Conservation (phyloP, 2,888 invertebrate genomes). For the Odontothrips loti region DNA sequence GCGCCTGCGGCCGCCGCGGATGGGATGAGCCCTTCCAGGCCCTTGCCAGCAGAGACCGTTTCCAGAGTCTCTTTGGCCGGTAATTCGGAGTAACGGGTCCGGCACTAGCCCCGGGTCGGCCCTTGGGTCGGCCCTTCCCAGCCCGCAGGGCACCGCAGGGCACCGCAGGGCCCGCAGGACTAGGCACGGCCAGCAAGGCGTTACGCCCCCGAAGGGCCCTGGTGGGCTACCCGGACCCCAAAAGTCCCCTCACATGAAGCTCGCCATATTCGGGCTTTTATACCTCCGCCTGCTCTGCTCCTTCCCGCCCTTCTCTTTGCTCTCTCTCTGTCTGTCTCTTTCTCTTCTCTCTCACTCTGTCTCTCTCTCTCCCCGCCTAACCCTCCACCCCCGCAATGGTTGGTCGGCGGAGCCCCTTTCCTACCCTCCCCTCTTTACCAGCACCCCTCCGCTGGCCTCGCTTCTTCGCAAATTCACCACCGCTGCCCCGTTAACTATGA, state of each 20-base stretch:
- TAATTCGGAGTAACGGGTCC: no score
- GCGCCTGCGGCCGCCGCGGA: not conserved
- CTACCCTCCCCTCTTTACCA: not conserved
- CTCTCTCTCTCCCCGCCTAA: not conserved
- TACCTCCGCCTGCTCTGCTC: not conserved
- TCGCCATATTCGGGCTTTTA: conserved; percentile 12
- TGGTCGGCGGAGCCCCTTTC: not conserved
- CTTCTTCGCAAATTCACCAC: conserved; percentile 1
- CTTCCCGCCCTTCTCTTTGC: not conserved
- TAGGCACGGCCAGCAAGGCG: no score
- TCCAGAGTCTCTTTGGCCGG: no score
- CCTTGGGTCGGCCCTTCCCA: no score
- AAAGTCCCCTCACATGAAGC: not conserved
- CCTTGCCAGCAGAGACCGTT: no score
- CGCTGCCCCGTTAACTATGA: conserved; percentile 5
- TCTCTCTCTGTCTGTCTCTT: not conserved
- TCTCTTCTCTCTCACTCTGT: not conserved
- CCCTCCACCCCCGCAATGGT: not conserved
- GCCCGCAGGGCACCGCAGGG: no score
- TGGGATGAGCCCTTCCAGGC: no score
- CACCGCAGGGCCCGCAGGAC: no score
- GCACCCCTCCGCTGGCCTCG: not conserved
- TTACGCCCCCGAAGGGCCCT: no score
- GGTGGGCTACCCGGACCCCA: not conserved
- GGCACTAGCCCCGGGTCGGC: no score